Evolutionary conservation across 2,888 invertebrate genomes (phyloP), one percentile per base, ranked within the genome.

Genomic region (Apamea crenata): DNA sequence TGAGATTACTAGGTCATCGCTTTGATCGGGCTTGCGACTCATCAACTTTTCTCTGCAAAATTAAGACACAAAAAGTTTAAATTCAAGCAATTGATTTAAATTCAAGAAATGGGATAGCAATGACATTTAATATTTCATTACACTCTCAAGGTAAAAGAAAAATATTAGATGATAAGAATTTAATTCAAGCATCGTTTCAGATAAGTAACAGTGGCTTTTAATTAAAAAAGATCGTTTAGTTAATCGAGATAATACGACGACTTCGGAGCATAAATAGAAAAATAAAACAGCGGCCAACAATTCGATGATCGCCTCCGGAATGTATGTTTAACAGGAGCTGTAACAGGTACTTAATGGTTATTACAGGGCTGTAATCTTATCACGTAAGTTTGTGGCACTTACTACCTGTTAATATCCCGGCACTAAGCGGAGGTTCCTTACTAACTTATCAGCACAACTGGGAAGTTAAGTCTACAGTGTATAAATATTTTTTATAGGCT

Each of bases 401-500:
- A 76, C 74, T 74, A 80, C 87, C 71, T 79, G 77, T 72, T 81
- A 87, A 77, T 78, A 87, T 74, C 59, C 68, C 65, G 63, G 65
- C 76, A 68, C 74, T 66, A 59, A 80, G 68, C 79, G 32, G 63
- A 74, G 78, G 74, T 74, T 77, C 56, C 75, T 21, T 40, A 53
- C 63, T n/a, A 71, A 74, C 71, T 81, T 82, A 85, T 86, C 85
- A 78, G 68, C 36, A 47, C 71, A 80, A 72, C 56, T 68, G 81
- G 81, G 80, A 75, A 84, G 77, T 70, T 74, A 77, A 71, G 59
- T 68, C 76, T 73, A 65, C 61, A 66, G 81, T 71, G 78, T 72
- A 83, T 73, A 84, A 85, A 86, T 82, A 87, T 81, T 88, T 83
- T 84, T 84, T 77, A 80, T 77, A 80, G 80, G 70, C 88, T 92